Percentiles rank a stretch among this genome's conserved stretches.
Evolutionary conservation across 2,888 invertebrate genomes (phyloP).

Genomic region (Toxonevra muliebris): DNA sequence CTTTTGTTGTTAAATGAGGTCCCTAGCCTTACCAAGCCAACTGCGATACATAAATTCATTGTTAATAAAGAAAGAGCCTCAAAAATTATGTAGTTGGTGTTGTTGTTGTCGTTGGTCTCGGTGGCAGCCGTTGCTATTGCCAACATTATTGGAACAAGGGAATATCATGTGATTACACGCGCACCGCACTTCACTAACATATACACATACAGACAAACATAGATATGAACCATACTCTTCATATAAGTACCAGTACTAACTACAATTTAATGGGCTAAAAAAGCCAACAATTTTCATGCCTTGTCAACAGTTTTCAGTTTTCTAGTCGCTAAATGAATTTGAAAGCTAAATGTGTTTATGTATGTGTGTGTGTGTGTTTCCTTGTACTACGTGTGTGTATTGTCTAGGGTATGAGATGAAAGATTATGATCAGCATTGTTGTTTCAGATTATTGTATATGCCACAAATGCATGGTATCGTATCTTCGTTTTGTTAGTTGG

Average conservation of each 20-base stretch:
- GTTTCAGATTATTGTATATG: too few relatives aligned
- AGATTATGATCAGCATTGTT: too few relatives aligned
- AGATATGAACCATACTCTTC: too few relatives aligned
- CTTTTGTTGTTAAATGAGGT: slow-evolving; percentile 5
- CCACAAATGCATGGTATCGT: too few relatives aligned
- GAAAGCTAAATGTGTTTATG: too few relatives aligned
- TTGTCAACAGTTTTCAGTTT: slow-evolving; percentile 28
- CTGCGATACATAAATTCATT: background rate
- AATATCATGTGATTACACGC: slow-evolving; percentile 34
- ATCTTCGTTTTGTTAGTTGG: too few relatives aligned
- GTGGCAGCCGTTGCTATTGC: slow-evolving; percentile 23
- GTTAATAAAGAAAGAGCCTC: background rate
- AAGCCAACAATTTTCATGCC: slow-evolving; percentile 36
- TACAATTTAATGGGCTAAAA: slow-evolving; percentile 33
- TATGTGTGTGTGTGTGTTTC: too few relatives aligned
- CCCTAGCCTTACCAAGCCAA: background rate
- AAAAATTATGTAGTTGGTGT: background rate
- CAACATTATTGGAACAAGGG: slow-evolving; percentile 10
- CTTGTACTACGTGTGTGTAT: too few relatives aligned
- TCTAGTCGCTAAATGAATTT: too few relatives aligned
- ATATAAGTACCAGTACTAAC: slow-evolving; percentile 24
- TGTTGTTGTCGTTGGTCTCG: background rate
- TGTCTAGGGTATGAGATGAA: too few relatives aligned
- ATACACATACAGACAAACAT: too few relatives aligned
- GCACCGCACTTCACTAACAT: slow-evolving; percentile 14